Base-by-base conservation (phyloP, 2,888 invertebrate genomes). In the Diaphora mendica region DNA sequence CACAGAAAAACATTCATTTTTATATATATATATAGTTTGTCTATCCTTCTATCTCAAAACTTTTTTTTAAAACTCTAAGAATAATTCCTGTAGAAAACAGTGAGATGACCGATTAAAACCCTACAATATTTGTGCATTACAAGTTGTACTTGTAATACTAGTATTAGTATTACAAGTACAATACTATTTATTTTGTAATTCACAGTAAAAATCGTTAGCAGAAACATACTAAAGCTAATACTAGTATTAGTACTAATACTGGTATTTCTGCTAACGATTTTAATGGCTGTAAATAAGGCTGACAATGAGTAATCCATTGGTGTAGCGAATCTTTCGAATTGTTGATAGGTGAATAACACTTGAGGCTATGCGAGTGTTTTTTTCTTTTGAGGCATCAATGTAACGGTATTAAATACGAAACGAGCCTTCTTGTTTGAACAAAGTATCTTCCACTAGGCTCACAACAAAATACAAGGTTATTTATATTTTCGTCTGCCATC, bases 341-440 rank as follows among this genome's bases (percentile, higher is more conserved):
- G 30, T 62, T 17, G 30, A 62, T 30, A 30, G 62, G 62, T 62
- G 62, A 62, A 62, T 62, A 30, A 62, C 62, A 62, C 62, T 62
- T 26, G 15, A 26, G 62, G 5, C 30, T 62, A 15, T 26, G 15
- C 3, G 26, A 62, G 30, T 62, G 13, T 59, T 59, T 51, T 51
- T 51, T 55, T 23, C 17, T 51, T 51, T 59, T 26, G 13, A 62
- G 62, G 62, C 30, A 62, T 30, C 62, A 26, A 7, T 59, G 26
- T 15, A 59, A 26, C 59, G 59, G 26, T 59, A n/a, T n/a, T n/a
- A 59, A 26, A 59, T 59, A 59, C n/a, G 15, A 59, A 59, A 15
- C 26, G 26, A 13, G 26, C 26, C 59, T 59, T 15, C 26, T 59
- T 26, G 15, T 59, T 26, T 59, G 59, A 59, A 59, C 13, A 59